Evolutionary conservation across 1,140 invertebrate genomes (phyloP), one percentile per base, ranked within the genome.

Genomic region (Halotydeus destructor): DNA sequence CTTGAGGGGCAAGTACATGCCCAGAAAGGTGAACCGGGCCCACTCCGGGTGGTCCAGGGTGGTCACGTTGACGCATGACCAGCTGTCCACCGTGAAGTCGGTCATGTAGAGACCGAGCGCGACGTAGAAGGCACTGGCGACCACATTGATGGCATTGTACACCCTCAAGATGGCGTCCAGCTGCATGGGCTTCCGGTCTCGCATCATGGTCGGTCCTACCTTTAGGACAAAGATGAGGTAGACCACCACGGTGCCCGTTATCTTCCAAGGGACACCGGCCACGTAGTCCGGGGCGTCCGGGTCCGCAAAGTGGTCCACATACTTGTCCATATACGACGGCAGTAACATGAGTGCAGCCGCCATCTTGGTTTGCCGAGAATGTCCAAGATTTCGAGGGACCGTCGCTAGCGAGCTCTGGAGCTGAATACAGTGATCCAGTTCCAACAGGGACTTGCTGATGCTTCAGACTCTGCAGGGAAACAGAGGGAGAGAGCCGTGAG

Each of bases 121-220:
- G 9, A 41, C 48, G 14, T 26, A 41, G 38, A 43, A 45, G 19
- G 33, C 18, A 11, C 49, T 38, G 8, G 18, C n/a, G 14, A 24
- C 6, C 18, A 40, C 18, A 27, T 45, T 46, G 30, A 45, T 18
- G 12, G 38, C 14, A 38, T 88, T 86, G 60, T 88, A 88, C 37
- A 69, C 60, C 55, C 85, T 70, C 45, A 86, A 63, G 24, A 75
- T 63, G 45, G 71, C 69, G 50, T 78, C 71, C 22, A 86, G 63
- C 47, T 82, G 69, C 55, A 77, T 76, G 3, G 82, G 74, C 61
- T 78, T 74, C 50, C 80, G 68, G 56, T 81, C 73, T 58, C 78
- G 73, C 82, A 88, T 86, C 39, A 75, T 58, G 52, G 71, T 72
- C 35, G 78, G 80, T 11, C 82, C 82, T 38, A 83, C 55, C 26